Evolutionary conservation across 2,797 vertebrate genomes (phyloP).

Genomic region (Chaenodraco wilsoni): DNA sequence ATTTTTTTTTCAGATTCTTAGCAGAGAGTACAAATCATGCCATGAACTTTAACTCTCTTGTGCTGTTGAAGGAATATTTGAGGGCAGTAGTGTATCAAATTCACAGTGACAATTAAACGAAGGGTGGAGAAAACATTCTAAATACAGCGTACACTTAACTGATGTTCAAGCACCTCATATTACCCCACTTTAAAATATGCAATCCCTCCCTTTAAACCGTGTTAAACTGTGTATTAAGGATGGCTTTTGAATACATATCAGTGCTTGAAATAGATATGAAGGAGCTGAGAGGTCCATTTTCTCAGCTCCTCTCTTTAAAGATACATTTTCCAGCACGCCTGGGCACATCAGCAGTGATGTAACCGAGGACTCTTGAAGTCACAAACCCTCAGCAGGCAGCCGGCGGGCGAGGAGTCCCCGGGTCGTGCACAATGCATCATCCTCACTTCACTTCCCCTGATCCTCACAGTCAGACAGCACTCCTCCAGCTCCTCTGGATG

Average conservation of each 20-base stretch:
- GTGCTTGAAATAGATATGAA: not conserved
- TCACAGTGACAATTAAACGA: not conserved
- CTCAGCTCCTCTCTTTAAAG: not conserved
- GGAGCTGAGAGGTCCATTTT: conserved; percentile 11
- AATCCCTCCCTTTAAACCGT: too few relatives aligned
- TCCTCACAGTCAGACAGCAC: conserved; percentile 29
- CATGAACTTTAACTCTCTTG: not conserved
- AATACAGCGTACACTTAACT: too few relatives aligned
- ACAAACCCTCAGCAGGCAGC: conserved; percentile 33
- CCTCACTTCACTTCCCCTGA: conserved; percentile 58
- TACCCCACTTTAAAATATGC: too few relatives aligned
- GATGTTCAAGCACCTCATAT: too few relatives aligned
- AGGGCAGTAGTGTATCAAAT: not conserved
- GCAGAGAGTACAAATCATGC: not conserved
- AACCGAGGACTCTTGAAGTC: conserved; percentile 39
- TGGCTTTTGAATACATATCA: not conserved
- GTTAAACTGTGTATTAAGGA: too few relatives aligned
- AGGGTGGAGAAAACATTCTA: too few relatives aligned
- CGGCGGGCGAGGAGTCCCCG: conserved; percentile 13
- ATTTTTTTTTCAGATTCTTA: not conserved
- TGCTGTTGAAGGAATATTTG: not conserved
- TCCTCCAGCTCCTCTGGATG: conserved; percentile 30
- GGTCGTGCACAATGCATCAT: conserved; percentile 41
- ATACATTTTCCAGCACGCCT: conserved; percentile 3
- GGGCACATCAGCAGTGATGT: conserved; percentile 19